phyloP scores from a whole-genome alignment of 1,140 invertebrate genomes.

The Apis florea region DNA sequence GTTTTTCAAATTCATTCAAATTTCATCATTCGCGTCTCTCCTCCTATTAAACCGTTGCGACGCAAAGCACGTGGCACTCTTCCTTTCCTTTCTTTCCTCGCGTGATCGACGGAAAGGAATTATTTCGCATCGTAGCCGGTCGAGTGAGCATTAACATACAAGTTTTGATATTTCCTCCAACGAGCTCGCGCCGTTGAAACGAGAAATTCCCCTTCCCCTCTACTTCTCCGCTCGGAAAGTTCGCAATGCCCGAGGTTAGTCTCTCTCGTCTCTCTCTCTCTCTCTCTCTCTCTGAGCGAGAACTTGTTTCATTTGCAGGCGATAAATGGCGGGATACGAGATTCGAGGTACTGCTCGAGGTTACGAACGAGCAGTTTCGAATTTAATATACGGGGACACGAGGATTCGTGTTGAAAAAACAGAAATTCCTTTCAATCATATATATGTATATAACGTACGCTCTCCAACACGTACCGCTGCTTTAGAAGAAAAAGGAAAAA shows the following conservation, averaged over 20 bases:
- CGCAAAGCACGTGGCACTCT: too few species aligned
- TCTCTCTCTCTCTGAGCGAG: too few species aligned
- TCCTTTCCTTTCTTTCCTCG: too few species aligned
- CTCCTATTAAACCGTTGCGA: too few species aligned
- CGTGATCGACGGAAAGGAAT: neutral
- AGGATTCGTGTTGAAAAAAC: neutral
- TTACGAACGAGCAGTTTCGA: neutral
- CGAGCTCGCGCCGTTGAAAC: neutral
- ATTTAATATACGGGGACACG: neutral
- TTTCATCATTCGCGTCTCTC: too few species aligned
- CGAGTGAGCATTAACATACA: neutral
- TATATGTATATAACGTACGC: too few species aligned
- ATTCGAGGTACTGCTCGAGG: too few species aligned
- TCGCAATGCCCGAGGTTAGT: neutral
- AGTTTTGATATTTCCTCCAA: neutral
- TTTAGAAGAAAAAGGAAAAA: neutral
- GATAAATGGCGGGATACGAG: neutral
- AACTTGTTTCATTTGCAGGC: conserved; percentile 22
- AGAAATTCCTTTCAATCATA: neutral
- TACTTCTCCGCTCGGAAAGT: neutral
- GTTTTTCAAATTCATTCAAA: too few species aligned
- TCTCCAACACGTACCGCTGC: neutral
- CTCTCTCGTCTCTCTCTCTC: neutral
- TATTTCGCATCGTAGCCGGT: neutral
- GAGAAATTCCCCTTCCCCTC: neutral